phyloP scores from a whole-genome alignment of 2,888 invertebrate species.

The Pristionchus exspectatus region DNA sequence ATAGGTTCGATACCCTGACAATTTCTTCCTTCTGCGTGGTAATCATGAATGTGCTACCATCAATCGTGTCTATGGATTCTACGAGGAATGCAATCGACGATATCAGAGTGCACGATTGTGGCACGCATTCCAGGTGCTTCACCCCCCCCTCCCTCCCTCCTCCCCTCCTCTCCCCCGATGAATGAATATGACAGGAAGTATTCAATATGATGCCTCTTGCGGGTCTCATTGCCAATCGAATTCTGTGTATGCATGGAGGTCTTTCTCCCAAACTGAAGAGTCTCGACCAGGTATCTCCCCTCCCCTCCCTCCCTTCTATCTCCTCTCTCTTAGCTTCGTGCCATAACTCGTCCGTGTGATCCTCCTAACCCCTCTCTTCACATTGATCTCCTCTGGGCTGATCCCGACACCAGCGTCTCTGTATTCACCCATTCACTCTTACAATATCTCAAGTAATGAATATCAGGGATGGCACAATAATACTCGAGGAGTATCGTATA shows the following conservation, averaged over 20 bases:
- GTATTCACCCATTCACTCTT: background rate
- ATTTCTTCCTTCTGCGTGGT: conserved; percentile 70
- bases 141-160: background rate
- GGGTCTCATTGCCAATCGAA: conserved; percentile 66
- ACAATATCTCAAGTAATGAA: background rate
- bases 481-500: conserved; percentile 82
- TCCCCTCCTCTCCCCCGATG: background rate
- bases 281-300: conserved; percentile 60
- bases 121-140: conserved; percentile 66
- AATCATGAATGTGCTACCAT: conserved; percentile 65
- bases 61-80: conserved; percentile 74
- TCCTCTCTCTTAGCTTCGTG: conserved; percentile 11
- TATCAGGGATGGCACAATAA: conserved; percentile 66
- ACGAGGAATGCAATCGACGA: conserved; percentile 70
- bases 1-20: conserved; percentile 60
- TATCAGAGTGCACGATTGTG: conserved; percentile 68
- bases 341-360: conserved; percentile 65
- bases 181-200: conserved; percentile 61
- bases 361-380: conserved; percentile 79
- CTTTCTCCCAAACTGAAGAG: conserved; percentile 66
- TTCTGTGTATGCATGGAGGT: conserved; percentile 74
- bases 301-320: background rate
- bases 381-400: conserved; percentile 80
- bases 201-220: conserved; percentile 70
- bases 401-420: conserved; percentile 76